Evolutionary conservation across 2,113 vertebrate genomes (phyloP), one percentile per base, ranked within the genome.

Genomic region (Hoplias malabaricus): DNA sequence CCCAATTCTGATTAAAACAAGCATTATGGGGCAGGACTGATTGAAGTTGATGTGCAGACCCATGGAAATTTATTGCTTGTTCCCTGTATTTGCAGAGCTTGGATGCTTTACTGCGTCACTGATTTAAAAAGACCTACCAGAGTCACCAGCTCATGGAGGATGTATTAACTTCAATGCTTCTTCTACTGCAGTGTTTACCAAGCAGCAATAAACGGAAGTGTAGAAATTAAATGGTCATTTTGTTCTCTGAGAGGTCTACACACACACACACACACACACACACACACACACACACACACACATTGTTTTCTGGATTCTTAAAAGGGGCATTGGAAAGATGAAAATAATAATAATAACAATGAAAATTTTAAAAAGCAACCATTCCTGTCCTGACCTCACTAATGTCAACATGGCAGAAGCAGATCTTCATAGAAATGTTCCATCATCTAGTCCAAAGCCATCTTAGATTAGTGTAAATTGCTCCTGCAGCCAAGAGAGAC

Each of bases 161-260:
- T 53, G n/a, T 29, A 78, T 63, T 82, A 66, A 67, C 69, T 46
- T 25, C 11, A 40, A n/a, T 71, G 61, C 57, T 46, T 65, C 23
- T 16, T 12, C 40, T 5, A 66, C 73, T 82, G 67, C 54, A 71
- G 25, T 75, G 66, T 82, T 76, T 79, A 72, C 67, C 78, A 25
- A 61, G 31, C 65, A 69, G 54, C 74, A 65, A 68, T 69, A 16
- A 72, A 36, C 62, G 70, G 50, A 63, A 23, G n/a, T 50, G 69
- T 27, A 36, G 14, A 56, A 73, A 67, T 50, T 11, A 77, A 65
- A 36, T 57, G 34, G 67, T 63, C 67, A 43, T 19, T 65, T 34
- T 78, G 75, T 63, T 23, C 54, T 61, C 54, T 27, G 66, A 5
- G 29, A 3, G 5, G 66, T 38, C 68, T 61, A 8, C 16, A 43